These are phyloP conservation scores for Agrochola litura DNA, from an alignment of 2,888 invertebrate species.

Conservation along the genomic window DNA sequence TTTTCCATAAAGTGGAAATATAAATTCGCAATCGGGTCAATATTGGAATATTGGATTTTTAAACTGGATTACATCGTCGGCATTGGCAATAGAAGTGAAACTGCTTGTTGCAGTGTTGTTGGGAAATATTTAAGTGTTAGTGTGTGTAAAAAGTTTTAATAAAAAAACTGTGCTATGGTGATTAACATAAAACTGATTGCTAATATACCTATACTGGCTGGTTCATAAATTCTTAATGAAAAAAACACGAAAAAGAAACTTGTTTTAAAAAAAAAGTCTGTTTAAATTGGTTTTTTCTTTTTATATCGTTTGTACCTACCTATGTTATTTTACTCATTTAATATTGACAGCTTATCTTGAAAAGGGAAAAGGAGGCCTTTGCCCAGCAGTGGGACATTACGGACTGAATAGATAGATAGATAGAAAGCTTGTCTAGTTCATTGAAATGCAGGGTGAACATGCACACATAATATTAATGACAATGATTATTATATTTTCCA, in stretches of 20 bases:
- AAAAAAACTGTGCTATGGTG: not conserved
- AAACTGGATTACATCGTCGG: constrained; percentile 23
- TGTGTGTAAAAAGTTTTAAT: not conserved
- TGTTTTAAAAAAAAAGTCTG: not conserved
- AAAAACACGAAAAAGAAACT: not conserved
- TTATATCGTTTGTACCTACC: not conserved
- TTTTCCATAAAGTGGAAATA: constrained; percentile 10
- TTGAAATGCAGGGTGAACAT: not conserved
- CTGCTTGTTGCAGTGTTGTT: not conserved
- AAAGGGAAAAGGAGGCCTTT: too few species aligned
- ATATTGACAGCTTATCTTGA: not conserved
- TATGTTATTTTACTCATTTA: not conserved
- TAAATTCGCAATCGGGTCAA: constrained; percentile 39
- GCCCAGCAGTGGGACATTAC: too few species aligned
- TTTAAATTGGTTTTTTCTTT: not conserved
- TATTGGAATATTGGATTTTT: constrained; percentile 37
- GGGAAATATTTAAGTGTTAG: not conserved
- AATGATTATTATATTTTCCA: not conserved
- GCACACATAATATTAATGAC: not conserved
- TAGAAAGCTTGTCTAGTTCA: not conserved
- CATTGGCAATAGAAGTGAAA: not conserved
- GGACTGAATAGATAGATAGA: too few species aligned
- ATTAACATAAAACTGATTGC: not conserved
- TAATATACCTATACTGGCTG: too few species aligned
- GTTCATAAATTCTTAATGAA: not conserved